Evolutionary conservation across 2,888 invertebrate genomes (phyloP), one percentile per base, ranked within the genome.

Genomic region (Eristalis tenax): DNA sequence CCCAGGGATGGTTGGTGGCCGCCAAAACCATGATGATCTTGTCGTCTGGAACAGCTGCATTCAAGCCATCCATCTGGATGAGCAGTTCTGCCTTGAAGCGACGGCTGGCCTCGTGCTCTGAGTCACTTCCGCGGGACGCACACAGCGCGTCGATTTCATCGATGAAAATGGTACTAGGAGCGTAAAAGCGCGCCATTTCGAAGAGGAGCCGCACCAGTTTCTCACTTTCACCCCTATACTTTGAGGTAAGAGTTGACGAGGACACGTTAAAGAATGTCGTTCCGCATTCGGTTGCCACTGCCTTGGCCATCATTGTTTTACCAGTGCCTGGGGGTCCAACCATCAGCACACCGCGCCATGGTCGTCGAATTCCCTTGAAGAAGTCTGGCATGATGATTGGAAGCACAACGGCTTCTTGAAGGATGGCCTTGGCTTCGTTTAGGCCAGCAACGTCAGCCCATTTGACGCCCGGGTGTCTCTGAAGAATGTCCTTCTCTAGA

Each of bases 1-100:
- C 97, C 98, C 98, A 98, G 0, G 98, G 98, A 91, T 97, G 97
- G 93, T 98, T 98, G 0, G 98, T 98, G 6, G 98, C 98, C 0
- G 97, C 98, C 89, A 98, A 92, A 18, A 98, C 97, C 96, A 98
- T 97, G 28, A 98, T 96, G 26, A 96, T 94, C 90, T 96, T 96
- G 74, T 95, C 95, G 85, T 94, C 94, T 92, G 92, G 95, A 94
- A 94, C 94, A 70, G 94, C 93, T 11, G 95, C 95, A 90, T 95
- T 95, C 8, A 96, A 93, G 4, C 98, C 98, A 91, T 98, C 98
- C 97, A 98, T 98, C 93, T 98, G 98, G 90, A 97, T 96, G 4
- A 98, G 95, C 15, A 98, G 94, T 91, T 98, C 98, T 0, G 97
- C 97, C 92, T 98, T 98, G 89, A 98, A 97, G 64, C 97, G 93